These are phyloP conservation scores for Triplophysa tibetana DNA, from an alignment of 2,113 vertebrate species.

Conservation along the genomic window DNA sequence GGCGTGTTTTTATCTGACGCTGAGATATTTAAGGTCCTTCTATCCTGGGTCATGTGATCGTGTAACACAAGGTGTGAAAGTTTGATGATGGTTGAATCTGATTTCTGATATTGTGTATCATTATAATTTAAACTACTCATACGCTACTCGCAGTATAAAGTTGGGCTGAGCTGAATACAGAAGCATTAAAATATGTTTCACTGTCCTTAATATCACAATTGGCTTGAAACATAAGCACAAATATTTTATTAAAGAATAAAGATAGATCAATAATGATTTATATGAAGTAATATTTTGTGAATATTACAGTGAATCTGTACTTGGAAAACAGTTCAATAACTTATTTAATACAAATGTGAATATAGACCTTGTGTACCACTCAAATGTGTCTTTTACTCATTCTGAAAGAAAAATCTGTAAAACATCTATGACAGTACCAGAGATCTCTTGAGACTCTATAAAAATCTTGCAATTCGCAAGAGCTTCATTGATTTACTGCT, in stretches of 20 bases:
- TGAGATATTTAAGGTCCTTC: background rate
- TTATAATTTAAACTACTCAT: too few species aligned
- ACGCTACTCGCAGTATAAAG: too few species aligned
- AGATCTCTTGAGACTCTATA: background rate
- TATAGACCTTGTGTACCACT: too few species aligned
- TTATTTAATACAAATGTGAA: too few species aligned
- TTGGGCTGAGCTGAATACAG: too few species aligned
- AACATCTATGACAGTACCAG: background rate
- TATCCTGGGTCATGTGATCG: too few species aligned
- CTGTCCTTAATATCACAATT: background rate
- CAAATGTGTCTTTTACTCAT: background rate
- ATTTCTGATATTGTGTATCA: background rate
- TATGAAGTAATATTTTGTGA: too few species aligned
- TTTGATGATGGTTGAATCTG: background rate
- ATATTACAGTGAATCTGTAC: background rate
- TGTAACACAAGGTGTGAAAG: too few species aligned
- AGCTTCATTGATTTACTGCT: background rate
- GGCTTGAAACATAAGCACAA: background rate
- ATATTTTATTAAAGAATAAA: too few species aligned
- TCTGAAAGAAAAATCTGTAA: background rate
- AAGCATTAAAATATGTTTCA: too few species aligned
- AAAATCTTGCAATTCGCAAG: background rate
- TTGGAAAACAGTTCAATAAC: background rate
- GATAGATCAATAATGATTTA: background rate
- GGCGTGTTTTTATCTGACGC: constrained; percentile 51